phyloP scores from a whole-genome alignment of 1,140 invertebrate genomes.

The Centruroides vittatus region DNA sequence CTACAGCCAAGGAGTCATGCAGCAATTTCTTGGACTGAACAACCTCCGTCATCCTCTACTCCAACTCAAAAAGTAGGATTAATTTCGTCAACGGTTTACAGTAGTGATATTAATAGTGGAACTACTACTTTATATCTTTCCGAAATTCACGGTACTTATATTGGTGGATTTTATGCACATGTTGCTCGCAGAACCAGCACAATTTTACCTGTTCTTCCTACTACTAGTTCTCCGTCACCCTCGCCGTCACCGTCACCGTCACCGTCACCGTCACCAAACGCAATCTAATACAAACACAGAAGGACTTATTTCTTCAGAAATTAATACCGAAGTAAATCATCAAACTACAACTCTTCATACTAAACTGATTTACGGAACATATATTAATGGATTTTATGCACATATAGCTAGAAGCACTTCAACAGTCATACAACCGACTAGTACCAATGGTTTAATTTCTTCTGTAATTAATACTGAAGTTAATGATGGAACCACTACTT shows the following conservation, averaged over 20 bases:
- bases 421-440: constrained; percentile 6
- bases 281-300: too few species aligned
- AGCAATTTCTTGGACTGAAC: not conserved
- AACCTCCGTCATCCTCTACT: not conserved
- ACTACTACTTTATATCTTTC: constrained; percentile 86
- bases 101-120: constrained; percentile 78
- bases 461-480: constrained; percentile 79
- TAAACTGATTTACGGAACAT: constrained; percentile 73
- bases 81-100: constrained; percentile 37
- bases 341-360: constrained; percentile 85
- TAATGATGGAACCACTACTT: constrained; percentile 75
- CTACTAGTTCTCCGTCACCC: not conserved
- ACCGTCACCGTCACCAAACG: too few species aligned
- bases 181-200: constrained; percentile 29
- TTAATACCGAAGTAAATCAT: constrained; percentile 76
- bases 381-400: constrained; percentile 71
- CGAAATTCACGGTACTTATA: constrained; percentile 67
- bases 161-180: constrained; percentile 75
- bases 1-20: not conserved
- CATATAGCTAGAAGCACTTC: constrained; percentile 38
- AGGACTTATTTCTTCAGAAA: constrained; percentile 71
- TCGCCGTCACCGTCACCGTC: too few species aligned
- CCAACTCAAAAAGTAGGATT: constrained; percentile 23
- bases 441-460: constrained; percentile 54
- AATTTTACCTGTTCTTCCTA: not conserved